phyloP scores from a whole-genome alignment of 1,140 invertebrate species.

The Geopemphigus sp. region DNA sequence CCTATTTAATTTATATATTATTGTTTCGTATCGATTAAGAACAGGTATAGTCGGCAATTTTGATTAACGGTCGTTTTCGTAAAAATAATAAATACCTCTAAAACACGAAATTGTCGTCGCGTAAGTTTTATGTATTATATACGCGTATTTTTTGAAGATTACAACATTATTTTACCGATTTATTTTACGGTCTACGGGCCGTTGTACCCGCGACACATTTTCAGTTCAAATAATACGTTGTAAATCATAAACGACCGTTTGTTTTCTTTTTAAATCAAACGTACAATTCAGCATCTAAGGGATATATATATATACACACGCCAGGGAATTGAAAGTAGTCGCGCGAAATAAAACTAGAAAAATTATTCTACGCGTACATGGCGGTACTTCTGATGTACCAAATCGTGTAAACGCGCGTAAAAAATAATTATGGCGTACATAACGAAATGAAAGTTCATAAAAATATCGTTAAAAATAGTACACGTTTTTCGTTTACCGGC shows the following conservation, averaged over 20 bases:
- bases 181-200: neutral
- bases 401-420: neutral
- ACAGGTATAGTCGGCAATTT: too few relatives aligned
- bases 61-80: too few relatives aligned
- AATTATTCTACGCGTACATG: neutral
- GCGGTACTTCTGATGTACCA: neutral
- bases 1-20: neutral
- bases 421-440: neutral
- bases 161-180: too few relatives aligned
- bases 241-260: conserved; percentile 36
- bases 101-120: neutral
- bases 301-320: conserved; percentile 2
- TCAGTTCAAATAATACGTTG: neutral
- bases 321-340: neutral
- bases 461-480: neutral
- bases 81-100: too few relatives aligned
- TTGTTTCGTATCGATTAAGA: too few relatives aligned
- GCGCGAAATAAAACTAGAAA: neutral
- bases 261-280: too few relatives aligned
- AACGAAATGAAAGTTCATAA: neutral
- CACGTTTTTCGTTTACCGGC: neutral
- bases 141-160: neutral
- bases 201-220: neutral
- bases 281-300: too few relatives aligned
- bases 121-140: neutral